Evolutionary conservation across 1,140 invertebrate genomes (phyloP).

Genomic region (Drosophila miranda): DNA sequence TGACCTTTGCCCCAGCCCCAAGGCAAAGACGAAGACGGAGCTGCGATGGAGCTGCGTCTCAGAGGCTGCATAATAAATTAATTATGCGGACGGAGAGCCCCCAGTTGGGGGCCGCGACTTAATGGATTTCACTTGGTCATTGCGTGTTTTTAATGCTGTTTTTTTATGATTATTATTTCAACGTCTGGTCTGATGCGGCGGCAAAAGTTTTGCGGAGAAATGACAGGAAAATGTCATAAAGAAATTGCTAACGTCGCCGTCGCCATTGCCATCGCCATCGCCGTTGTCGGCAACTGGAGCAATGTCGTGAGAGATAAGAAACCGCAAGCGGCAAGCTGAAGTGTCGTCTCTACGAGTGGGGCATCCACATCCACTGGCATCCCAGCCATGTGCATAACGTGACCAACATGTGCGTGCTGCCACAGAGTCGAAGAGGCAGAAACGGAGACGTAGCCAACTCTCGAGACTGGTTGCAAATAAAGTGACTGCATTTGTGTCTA

Average conservation of each 20-base stretch:
- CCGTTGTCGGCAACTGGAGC: conserved; percentile 59
- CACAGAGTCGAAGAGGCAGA: conserved; percentile 35
- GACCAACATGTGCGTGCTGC: conserved; percentile 59
- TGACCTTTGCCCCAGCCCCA: conserved; percentile 55
- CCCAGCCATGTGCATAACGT: conserved; percentile 52
- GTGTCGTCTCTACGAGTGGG: conserved; percentile 26
- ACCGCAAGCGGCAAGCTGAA: conserved; percentile 54
- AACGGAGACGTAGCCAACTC: conserved; percentile 29
- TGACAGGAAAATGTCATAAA: conserved; percentile 71
- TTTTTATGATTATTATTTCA: conserved; percentile 72
- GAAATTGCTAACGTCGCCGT: conserved; percentile 52
- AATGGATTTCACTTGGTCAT: conserved; percentile 71
- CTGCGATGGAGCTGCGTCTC: neutral
- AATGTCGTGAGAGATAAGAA: conserved; percentile 73
- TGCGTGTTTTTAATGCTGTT: conserved; percentile 53
- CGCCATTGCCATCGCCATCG: neutral
- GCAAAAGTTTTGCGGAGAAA: conserved; percentile 26
- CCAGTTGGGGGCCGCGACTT: conserved; percentile 37
- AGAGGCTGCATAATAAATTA: conserved; percentile 59
- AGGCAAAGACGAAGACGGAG: conserved; percentile 13
- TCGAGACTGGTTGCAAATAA: conserved; percentile 60
- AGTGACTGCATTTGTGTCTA: conserved; percentile 65
- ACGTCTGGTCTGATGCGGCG: conserved; percentile 9
- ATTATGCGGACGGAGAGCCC: conserved; percentile 59
- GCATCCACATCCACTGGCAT: conserved; percentile 5